Conservation (phyloP, 1,140 invertebrate species). For the Panulirus ornatus region DNA sequence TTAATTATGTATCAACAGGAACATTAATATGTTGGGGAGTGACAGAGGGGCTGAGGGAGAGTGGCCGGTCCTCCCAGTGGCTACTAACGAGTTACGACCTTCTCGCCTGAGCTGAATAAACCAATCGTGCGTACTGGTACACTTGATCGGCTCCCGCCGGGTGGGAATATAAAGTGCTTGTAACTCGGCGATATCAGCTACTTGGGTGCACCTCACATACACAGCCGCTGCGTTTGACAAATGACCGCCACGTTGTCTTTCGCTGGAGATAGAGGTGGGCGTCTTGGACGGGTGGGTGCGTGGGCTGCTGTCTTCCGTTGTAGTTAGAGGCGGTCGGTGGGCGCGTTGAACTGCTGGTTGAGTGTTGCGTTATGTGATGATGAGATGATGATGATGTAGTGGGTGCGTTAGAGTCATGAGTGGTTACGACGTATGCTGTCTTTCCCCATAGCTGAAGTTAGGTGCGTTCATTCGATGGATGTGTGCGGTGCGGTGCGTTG, state of each 20-base stretch:
- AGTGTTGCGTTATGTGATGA: no score
- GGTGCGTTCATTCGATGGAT: no score
- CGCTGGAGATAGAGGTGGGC: background rate
- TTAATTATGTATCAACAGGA: no score
- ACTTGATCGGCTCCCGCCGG: constrained; percentile 15
- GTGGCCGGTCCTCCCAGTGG: background rate
- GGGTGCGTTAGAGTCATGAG: no score
- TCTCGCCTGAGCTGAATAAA: constrained; percentile 42
- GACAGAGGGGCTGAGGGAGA: background rate
- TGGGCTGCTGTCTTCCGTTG: no score
- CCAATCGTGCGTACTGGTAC: constrained; percentile 5
- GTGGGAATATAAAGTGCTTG: constrained; percentile 21
- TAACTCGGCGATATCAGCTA: background rate
- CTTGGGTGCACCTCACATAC: background rate
- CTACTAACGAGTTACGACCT: background rate
- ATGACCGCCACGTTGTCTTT: background rate
- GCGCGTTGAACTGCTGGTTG: no score
- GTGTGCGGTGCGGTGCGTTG: no score
- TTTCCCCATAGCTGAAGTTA: no score
- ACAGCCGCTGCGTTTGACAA: background rate
- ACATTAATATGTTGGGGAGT: background rate
- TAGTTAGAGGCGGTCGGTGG: no score
- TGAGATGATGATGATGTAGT: no score
- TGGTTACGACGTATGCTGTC: no score
- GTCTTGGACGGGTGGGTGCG: background rate